Conservation (phyloP, 2,113 vertebrate genomes). For the Progne subis region DNA sequence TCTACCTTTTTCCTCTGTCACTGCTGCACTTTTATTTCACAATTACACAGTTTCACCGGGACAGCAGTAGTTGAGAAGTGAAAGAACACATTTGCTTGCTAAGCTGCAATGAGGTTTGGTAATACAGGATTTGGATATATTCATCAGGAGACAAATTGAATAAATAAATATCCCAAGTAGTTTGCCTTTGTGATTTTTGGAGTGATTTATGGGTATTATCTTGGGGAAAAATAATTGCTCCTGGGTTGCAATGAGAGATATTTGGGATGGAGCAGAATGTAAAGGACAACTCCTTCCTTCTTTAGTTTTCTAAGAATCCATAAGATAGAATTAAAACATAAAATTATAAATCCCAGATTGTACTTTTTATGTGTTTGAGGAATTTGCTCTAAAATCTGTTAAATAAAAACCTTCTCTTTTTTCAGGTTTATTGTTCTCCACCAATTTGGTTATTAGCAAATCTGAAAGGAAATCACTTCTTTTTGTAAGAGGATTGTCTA, state of each 20-base stretch:
- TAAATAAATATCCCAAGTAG: not conserved
- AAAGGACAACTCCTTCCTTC: not conserved
- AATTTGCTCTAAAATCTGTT: not conserved
- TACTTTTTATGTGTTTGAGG: not conserved
- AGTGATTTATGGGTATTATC: not conserved
- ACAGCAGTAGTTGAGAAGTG: not conserved
- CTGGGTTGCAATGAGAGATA: not conserved
- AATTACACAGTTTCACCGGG: rapidly evolving
- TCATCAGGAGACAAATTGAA: not conserved
- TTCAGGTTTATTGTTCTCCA: not conserved
- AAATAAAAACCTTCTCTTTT: not conserved
- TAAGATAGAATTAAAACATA: not conserved
- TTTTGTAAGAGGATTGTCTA: not conserved
- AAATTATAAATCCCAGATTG: not conserved
- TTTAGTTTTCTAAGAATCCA: not conserved
- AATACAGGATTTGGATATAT: not conserved
- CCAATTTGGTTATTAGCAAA: not conserved
- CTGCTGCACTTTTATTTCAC: not conserved
- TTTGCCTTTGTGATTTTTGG: not conserved
- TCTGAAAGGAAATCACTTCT: not conserved
- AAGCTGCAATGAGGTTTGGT: not conserved
- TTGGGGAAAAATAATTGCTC: not conserved
- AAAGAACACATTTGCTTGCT: not conserved
- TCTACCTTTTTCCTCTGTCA: not conserved
- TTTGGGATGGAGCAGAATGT: not conserved